These are phyloP conservation scores for Pentamera pediparva DNA, from an alignment of 53 echinoderm and acorn worm genomes.

Conservation along the genomic window DNA sequence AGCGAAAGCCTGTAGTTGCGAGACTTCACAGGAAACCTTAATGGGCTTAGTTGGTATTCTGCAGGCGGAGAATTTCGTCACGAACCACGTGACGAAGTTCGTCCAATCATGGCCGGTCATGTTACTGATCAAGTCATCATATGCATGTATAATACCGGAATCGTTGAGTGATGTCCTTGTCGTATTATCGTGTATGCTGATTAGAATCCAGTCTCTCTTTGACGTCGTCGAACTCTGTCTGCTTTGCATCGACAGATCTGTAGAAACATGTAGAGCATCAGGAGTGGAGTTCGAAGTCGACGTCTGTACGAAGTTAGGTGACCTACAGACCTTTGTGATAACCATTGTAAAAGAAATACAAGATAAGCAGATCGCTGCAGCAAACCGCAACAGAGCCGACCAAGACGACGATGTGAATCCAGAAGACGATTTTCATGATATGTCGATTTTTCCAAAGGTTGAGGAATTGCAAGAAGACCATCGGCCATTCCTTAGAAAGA, in stretches of 20 bases:
- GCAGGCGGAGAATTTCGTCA: slow-evolving; percentile 47
- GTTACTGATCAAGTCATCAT: slow-evolving; percentile 2
- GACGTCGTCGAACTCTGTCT: slow-evolving; percentile 50
- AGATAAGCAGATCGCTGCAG: too few relatives aligned
- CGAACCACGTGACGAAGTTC: slow-evolving; percentile 44
- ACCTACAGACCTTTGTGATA: slow-evolving; percentile 51
- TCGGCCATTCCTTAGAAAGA: slow-evolving; percentile 48
- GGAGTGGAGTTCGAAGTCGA: slow-evolving; percentile 32
- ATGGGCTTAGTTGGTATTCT: slow-evolving; percentile 48
- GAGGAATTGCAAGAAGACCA: neutral
- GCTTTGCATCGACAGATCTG: slow-evolving; percentile 37
- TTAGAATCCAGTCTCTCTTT: slow-evolving; percentile 40
- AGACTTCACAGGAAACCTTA: slow-evolving; percentile 38
- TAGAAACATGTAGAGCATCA: slow-evolving; percentile 16
- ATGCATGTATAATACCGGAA: slow-evolving; percentile 28
- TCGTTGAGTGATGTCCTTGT: slow-evolving; percentile 40
- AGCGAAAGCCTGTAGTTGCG: slow-evolving; percentile 51
- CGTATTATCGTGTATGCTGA: slow-evolving; percentile 49
- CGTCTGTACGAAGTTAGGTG: slow-evolving; percentile 46
- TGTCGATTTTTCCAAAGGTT: neutral
- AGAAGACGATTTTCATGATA: slow-evolving; percentile 13
- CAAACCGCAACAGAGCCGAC: neutral
- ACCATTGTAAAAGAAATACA: slow-evolving; percentile 53
- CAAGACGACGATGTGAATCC: slow-evolving; percentile 30
- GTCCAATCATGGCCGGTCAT: slow-evolving; percentile 34